Evolutionary conservation across 2,113 vertebrate species (phyloP).

Genomic region (Actinemys pallida): DNA sequence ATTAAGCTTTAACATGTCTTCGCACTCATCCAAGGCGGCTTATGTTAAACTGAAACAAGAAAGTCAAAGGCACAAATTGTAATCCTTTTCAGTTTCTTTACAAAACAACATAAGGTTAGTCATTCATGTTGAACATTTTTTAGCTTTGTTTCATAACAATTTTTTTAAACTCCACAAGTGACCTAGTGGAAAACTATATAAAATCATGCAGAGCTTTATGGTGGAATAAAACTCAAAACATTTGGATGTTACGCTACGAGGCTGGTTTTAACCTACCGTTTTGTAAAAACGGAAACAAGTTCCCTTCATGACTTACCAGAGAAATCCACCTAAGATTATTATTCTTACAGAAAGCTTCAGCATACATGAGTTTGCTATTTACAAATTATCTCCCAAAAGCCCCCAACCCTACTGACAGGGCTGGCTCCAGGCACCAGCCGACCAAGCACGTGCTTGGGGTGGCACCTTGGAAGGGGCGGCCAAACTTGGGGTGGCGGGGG

Average conservation of each 20-base stretch:
- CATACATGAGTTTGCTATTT: too few relatives aligned
- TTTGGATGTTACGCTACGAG: too few relatives aligned
- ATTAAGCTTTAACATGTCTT: background rate
- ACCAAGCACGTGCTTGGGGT: too few relatives aligned
- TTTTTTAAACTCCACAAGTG: background rate
- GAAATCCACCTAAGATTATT: background rate
- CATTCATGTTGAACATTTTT: background rate
- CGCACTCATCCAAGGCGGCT: background rate
- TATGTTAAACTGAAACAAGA: background rate
- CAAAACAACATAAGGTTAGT: background rate
- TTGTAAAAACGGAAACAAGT: background rate
- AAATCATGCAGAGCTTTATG: background rate
- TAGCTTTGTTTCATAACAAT: background rate
- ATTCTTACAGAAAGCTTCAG: background rate
- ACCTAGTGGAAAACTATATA: background rate
- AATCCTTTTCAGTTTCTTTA: background rate
- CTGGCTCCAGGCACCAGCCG: too few relatives aligned
- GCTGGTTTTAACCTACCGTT: conserved; percentile 13
- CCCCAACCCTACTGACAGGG: too few relatives aligned
- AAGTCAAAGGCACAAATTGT: background rate
- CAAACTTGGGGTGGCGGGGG: too few relatives aligned
- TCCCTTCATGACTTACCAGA: background rate
- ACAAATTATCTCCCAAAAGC: too few relatives aligned
- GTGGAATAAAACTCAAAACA: background rate
- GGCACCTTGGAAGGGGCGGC: too few relatives aligned